Evolutionary conservation across 2,888 invertebrate genomes (phyloP).

Genomic region (Meta bourneti): DNA sequence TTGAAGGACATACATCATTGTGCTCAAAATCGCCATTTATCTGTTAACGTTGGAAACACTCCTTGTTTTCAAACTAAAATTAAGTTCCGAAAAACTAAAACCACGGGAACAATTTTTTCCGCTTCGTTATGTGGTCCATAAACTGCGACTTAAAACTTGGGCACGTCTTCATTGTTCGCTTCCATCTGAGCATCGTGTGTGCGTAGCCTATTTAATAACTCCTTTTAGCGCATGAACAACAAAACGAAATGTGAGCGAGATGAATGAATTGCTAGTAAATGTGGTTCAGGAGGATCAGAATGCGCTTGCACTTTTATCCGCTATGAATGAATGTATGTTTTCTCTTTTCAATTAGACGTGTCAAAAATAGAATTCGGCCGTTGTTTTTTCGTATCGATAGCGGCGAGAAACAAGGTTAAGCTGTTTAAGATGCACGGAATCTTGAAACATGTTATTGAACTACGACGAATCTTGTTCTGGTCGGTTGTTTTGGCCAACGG

Average conservation of each 20-base stretch:
- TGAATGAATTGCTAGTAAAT: conserved; percentile 27
- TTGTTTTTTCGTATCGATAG: neutral
- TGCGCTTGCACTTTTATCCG: neutral
- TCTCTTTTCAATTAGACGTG: conserved; percentile 1
- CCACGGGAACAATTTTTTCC: neutral
- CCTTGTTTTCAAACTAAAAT: neutral
- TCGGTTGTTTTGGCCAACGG: too few relatives aligned
- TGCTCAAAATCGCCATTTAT: too few relatives aligned
- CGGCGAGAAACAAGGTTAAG: neutral
- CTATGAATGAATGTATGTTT: neutral
- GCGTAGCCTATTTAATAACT: conserved; percentile 27
- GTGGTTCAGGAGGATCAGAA: conserved; percentile 4
- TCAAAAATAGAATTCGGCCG: neutral
- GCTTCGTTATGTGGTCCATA: conserved; percentile 13
- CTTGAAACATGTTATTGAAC: neutral
- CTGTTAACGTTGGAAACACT: too few relatives aligned
- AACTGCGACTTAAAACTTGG: conserved; percentile 3
- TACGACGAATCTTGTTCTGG: neutral
- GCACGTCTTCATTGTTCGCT: conserved; percentile 10
- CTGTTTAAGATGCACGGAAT: neutral
- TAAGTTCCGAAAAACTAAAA: neutral
- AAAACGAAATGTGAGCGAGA: neutral
- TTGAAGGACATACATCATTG: too few relatives aligned
- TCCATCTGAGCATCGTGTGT: conserved; percentile 2
- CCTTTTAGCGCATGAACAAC: neutral